Evolutionary conservation across 2,113 vertebrate species (phyloP).

Genomic region (Tympanuchus pallidicinctus): DNA sequence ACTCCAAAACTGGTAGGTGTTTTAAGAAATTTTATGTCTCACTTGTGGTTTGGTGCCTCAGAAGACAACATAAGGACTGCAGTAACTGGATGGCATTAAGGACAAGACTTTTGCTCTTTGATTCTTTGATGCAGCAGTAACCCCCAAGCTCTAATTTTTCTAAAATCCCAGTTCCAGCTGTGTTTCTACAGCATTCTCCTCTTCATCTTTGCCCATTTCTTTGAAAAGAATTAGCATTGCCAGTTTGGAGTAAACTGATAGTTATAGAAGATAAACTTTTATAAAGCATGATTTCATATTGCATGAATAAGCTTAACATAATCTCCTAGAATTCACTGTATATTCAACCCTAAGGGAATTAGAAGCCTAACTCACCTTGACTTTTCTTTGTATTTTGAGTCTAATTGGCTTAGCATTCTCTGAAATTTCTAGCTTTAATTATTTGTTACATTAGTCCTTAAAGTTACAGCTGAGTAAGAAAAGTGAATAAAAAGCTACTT

Average conservation of each 20-base stretch:
- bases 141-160: neutral
- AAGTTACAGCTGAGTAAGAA: conserved; percentile 36
- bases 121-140: neutral
- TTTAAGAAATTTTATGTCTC: neutral
- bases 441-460: conserved; percentile 3
- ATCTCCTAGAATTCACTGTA: conserved; percentile 55
- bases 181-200: neutral
- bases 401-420: conserved; percentile 59
- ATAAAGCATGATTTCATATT: conserved; percentile 52
- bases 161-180: neutral
- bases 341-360: conserved; percentile 59
- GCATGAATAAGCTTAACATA: conserved; percentile 55
- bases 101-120: neutral
- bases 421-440: conserved; percentile 53
- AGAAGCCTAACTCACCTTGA: conserved; percentile 66
- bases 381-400: conserved; percentile 52
- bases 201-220: neutral
- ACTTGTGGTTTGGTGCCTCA: neutral
- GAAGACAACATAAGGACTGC: neutral
- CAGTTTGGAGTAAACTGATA: conserved; percentile 27
- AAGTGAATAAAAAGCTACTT: neutral
- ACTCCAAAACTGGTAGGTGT: neutral
- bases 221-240: neutral
- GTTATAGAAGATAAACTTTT: conserved; percentile 32
- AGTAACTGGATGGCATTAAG: neutral